These are phyloP conservation scores for Oenanthe melanoleuca DNA, from an alignment of 2,113 vertebrate species.

Conservation along the genomic window DNA sequence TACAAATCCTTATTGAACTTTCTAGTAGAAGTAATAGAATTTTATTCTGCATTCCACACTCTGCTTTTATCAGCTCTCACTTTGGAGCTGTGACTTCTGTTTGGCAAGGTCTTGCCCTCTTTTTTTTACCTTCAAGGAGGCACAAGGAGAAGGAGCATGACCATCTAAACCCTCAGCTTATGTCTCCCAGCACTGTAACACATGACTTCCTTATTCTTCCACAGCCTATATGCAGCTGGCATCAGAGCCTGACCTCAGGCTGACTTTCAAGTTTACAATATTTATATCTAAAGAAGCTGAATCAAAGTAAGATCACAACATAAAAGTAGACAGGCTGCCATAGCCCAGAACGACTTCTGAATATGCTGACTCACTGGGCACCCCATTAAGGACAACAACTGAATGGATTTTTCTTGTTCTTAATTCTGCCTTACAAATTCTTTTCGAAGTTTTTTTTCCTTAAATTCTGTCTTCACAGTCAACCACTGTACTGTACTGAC, in stretches of 20 bases:
- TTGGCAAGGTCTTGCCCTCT: background rate
- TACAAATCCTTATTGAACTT: background rate
- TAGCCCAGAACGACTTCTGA: background rate
- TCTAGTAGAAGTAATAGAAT: background rate
- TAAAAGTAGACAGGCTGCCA: background rate
- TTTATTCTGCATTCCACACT: background rate
- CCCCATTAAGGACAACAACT: background rate
- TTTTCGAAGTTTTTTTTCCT: background rate
- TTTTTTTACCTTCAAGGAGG: background rate
- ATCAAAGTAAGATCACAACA: background rate
- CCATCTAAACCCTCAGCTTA: background rate
- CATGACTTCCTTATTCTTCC: background rate
- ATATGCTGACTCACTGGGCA: background rate
- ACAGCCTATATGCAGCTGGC: background rate
- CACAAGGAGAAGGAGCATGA: background rate
- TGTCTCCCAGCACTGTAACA: background rate
- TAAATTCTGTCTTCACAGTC: background rate
- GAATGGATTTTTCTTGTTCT: background rate
- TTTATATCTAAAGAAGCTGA: constrained; percentile 4
- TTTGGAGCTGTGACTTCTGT: background rate
- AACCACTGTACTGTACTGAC: background rate
- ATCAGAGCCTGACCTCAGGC: background rate
- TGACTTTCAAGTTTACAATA: constrained; percentile 38
- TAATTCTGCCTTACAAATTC: background rate
- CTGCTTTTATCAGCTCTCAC: background rate